Percentiles rank a stretch among this genome's conserved stretches.
Evolutionary conservation across 2,113 vertebrate species (phyloP).

Genomic region (Phalacrocorax aristotelis): DNA sequence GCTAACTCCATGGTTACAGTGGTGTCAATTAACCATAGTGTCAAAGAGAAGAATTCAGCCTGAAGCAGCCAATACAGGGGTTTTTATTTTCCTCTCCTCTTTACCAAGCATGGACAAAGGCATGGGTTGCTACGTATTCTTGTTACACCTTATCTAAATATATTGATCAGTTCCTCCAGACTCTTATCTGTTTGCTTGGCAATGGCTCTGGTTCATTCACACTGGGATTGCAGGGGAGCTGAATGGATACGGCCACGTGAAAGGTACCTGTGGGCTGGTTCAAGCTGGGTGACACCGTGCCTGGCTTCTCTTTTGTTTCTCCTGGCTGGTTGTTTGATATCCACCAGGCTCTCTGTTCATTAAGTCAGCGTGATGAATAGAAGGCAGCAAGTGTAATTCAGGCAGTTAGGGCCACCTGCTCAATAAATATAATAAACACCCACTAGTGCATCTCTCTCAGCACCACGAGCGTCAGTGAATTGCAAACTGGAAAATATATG

Average conservation of each 20-base stretch:
- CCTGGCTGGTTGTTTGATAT: constrained; percentile 41
- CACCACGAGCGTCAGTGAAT: neutral
- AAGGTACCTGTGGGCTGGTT: neutral
- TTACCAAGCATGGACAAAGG: neutral
- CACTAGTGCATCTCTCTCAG: neutral
- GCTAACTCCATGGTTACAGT: neutral
- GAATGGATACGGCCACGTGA: neutral
- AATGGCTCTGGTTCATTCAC: constrained; percentile 51
- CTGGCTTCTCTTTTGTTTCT: constrained; percentile 51
- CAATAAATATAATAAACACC: neutral
- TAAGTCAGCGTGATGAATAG: neutral
- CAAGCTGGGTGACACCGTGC: neutral
- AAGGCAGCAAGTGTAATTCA: neutral
- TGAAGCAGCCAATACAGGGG: neutral
- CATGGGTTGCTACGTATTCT: constrained; percentile 48
- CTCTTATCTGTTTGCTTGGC: constrained; percentile 47
- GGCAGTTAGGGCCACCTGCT: constrained; percentile 9
- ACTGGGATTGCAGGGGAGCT: neutral
- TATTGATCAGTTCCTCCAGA: constrained; percentile 49
- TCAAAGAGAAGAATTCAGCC: constrained; percentile 30
- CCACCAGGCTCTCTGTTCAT: neutral
- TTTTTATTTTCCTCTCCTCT: constrained; percentile 4
- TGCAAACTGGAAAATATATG: neutral
- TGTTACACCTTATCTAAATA: constrained; percentile 46
- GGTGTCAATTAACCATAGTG: neutral